These are phyloP conservation scores for Prietella phreatophila DNA, from an alignment of 2,113 vertebrate species.

Conservation along the genomic window DNA sequence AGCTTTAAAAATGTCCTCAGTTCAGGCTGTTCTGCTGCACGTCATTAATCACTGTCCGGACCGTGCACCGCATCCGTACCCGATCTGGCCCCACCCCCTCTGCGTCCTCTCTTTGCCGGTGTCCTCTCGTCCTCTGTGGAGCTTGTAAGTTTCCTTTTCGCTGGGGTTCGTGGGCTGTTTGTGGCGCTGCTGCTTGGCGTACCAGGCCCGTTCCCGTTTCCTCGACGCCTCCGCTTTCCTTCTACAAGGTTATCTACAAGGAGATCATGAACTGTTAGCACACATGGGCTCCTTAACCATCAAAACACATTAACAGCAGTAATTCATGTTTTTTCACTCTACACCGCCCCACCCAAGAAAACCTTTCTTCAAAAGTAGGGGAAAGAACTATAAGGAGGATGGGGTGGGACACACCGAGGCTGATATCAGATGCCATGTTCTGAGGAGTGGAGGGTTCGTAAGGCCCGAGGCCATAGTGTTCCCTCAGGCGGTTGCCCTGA, in stretches of 20 bases:
- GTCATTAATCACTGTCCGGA: constrained; percentile 27
- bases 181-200: constrained; percentile 72
- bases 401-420: constrained; percentile 78
- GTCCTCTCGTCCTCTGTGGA: constrained; percentile 75
- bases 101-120: constrained; percentile 87
- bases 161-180: constrained; percentile 69
- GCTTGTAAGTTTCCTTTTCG: constrained; percentile 84
- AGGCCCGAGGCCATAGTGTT: constrained; percentile 90
- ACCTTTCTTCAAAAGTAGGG: not conserved
- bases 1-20: constrained; percentile 11
- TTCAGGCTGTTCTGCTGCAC: not conserved
- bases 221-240: constrained; percentile 87
- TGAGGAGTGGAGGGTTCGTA: constrained; percentile 83
- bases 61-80: constrained; percentile 68
- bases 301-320: not conserved
- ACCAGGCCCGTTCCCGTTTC: constrained; percentile 65
- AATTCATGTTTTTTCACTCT: not conserved
- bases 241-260: constrained; percentile 93
- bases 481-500: constrained; percentile 89
- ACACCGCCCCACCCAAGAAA: not conserved
- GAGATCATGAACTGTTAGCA: not conserved
- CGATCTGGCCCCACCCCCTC: constrained; percentile 70
- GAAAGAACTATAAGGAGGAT: not conserved
- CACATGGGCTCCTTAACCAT: not conserved
- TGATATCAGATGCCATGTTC: constrained; percentile 93